A percentile compares a stretch with the other conserved stretches of the same genome.
These are phyloP conservation scores for Drosophila anceps DNA, from an alignment of 2,888 invertebrate species.

Conservation along the genomic window DNA sequence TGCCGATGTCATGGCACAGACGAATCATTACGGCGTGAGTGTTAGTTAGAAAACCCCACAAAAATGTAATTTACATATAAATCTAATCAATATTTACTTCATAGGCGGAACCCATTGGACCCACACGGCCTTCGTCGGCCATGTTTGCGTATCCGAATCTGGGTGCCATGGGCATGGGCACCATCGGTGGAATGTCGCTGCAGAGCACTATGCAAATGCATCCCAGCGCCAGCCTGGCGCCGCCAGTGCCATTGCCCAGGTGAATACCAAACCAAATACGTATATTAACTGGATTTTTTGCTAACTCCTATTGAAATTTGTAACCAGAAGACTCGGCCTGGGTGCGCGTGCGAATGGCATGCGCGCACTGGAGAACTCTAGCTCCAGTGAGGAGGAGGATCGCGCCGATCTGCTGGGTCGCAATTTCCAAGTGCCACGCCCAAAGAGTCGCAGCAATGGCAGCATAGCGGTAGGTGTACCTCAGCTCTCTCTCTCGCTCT, in stretches of 20 bases:
- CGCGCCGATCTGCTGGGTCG: conserved; percentile 91
- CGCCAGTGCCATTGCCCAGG: conserved; percentile 92
- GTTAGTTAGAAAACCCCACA: not conserved
- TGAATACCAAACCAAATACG: conserved; percentile 74
- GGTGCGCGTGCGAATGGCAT: conserved; percentile 86
- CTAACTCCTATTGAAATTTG: conserved; percentile 16
- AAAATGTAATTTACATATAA: not conserved
- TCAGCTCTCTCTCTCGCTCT: not conserved
- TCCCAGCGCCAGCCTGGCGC: conserved; percentile 86
- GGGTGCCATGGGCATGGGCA: conserved; percentile 84
- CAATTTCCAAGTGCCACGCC: conserved; percentile 92
- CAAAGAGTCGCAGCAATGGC: conserved; percentile 91
- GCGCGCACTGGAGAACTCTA: conserved; percentile 87
- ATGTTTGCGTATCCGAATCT: conserved; percentile 92
- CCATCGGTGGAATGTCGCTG: conserved; percentile 86
- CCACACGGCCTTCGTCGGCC: conserved; percentile 92
- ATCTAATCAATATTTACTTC: conserved; percentile 1
- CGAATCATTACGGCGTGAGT: conserved; percentile 93
- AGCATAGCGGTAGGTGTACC: conserved; percentile 85
- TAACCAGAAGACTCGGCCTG: conserved; percentile 81
- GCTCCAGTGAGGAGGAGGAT: conserved; percentile 89
- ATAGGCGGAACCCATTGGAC: conserved; percentile 90
- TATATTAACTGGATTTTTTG: not conserved
- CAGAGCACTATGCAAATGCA: conserved; percentile 85
- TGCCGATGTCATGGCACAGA: conserved; percentile 94